Evolutionary conservation across 2,888 invertebrate genomes (phyloP), one percentile per base, ranked within the genome.

Genomic region (Entomobrya proxima): DNA sequence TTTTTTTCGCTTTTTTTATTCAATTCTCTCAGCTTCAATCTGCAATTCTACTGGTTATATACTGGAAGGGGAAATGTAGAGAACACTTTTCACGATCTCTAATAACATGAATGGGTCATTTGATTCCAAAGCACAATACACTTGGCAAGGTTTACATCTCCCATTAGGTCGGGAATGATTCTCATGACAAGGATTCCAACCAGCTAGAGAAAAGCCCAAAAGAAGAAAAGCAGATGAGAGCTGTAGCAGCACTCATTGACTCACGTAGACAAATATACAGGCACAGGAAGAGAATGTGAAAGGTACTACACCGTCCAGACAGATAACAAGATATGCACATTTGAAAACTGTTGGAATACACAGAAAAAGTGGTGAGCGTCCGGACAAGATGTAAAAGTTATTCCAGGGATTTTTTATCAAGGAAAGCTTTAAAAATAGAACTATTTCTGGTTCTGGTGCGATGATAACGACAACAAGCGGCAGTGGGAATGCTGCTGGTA

Each of bases 51-150:
- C 11, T 37, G 50, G 30, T 47, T 47, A 27, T 74, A 74, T n/a
- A 67, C n/a, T 50, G 27, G 18, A 50, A 44, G 21, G 47, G 44
- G 76, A 80, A 77, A 52, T 67, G 58, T 77, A 77, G 52, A 77
- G 83, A 76, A 83, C 83, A 69, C 76, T 83, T 69, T 83, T 77
- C 83, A 83, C 76, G 76, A 83, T 76, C 76, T 52, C 76, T 83
- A 83, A 83, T 83, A 83, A 83, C 83, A 77, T 77, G 83, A 83
- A 83, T 83, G 83, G 83, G 83, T 77, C 83, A 83, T 83, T 83
- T 83, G 83, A 83, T 83, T 83, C 83, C 76, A 83, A 69, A 83
- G 76, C 77, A 77, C 76, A 83, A 83, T 83, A 83, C 83, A 83
- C 67, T 83, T 83, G 83, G 83, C 83, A 83, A 83, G 76, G 83